Evolutionary conservation across 2,113 vertebrate genomes (phyloP).

Genomic region (Centrocercus urophasianus): DNA sequence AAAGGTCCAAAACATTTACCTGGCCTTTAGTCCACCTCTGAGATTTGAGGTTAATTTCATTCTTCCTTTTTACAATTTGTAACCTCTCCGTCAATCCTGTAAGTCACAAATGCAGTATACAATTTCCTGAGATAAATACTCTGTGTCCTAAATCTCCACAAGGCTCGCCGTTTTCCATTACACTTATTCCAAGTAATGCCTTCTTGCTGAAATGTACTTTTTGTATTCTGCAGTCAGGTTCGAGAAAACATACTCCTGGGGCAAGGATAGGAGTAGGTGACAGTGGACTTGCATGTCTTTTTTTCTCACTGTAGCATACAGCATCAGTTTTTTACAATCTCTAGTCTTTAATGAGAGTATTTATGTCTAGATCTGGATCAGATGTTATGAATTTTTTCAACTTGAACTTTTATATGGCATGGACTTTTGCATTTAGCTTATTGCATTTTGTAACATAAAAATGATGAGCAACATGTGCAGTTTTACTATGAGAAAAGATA

Average conservation of each 20-base stretch:
- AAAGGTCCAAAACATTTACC: neutral
- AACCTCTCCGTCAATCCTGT: neutral
- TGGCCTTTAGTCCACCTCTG: neutral
- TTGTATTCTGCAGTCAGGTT: neutral
- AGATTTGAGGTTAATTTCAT: neutral
- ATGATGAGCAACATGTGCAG: neutral
- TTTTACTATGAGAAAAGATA: neutral
- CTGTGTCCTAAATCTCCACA: neutral
- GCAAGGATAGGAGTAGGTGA: neutral
- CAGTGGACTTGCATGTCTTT: neutral
- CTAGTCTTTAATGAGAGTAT: neutral
- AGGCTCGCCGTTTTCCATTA: neutral
- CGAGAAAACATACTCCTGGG: neutral
- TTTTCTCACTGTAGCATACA: neutral
- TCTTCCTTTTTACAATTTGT: neutral
- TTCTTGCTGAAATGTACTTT: constrained; percentile 29
- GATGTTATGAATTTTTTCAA: neutral
- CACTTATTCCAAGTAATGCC: neutral
- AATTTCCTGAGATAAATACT: neutral
- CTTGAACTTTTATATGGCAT: neutral
- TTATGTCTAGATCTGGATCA: neutral
- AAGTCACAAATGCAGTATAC: neutral
- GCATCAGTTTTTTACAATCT: neutral
- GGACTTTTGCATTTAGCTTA: neutral
- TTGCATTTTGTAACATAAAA: neutral